These are phyloP conservation scores for Brachionus sp. DNA, from an alignment of 1,140 invertebrate genomes.

Conservation along the genomic window DNA sequence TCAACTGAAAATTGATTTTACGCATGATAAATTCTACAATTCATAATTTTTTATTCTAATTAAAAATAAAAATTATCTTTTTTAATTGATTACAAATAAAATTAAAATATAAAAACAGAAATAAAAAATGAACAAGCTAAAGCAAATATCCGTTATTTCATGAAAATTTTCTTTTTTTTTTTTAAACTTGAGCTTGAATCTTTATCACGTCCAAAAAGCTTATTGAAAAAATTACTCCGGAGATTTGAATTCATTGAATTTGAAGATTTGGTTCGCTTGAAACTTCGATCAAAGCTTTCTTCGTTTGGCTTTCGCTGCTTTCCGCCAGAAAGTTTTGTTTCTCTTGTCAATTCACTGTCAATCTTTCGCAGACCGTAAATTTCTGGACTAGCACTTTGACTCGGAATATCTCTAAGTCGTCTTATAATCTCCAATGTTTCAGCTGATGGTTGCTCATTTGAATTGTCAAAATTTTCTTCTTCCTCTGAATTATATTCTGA, in stretches of 20 bases:
- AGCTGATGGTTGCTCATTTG: background rate
- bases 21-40: no score
- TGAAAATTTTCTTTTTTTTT: background rate
- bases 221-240: background rate
- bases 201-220: background rate
- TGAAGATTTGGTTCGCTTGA: constrained; percentile 1
- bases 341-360: background rate
- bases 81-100: background rate
- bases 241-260: background rate
- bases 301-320: constrained; percentile 22
- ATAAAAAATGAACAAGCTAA: constrained; percentile 5
- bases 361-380: background rate
- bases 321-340: constrained; percentile 16
- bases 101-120: background rate
- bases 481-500: background rate
- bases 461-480: background rate
- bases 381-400: constrained; percentile 2
- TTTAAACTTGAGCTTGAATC: background rate
- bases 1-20: no score
- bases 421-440: background rate
- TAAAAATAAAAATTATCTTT: background rate
- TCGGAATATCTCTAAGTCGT: background rate
- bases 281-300: background rate
- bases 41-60: background rate
- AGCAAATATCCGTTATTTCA: background rate